Evolutionary conservation across 1,140 invertebrate genomes (phyloP).

Genomic region (Asobara japonica): DNA sequence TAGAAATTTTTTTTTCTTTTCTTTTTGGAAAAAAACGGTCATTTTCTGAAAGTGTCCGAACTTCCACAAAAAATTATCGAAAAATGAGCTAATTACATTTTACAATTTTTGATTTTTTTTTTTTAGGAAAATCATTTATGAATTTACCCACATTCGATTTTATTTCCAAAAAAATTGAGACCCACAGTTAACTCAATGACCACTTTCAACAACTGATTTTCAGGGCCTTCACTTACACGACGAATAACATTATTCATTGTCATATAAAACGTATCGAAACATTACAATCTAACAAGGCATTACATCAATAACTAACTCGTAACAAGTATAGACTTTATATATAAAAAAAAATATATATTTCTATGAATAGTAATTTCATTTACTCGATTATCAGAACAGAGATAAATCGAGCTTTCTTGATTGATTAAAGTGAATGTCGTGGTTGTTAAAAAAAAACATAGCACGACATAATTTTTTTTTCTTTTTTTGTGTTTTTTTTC

Average conservation of each 20-base stretch:
- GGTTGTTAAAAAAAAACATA: conserved; percentile 39
- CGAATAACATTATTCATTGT: conserved; percentile 40
- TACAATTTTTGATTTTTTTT: too few species aligned
- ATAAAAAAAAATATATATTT: conserved; percentile 53
- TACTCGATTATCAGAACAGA: conserved; percentile 33
- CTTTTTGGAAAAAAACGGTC: too few species aligned
- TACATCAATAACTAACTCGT: conserved; percentile 52
- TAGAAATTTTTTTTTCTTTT: too few species aligned
- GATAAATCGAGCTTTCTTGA: background rate
- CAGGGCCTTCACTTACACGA: conserved; percentile 44
- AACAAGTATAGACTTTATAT: conserved; percentile 64
- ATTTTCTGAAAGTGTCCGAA: too few species aligned
- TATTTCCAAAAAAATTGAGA: too few species aligned
- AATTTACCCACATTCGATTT: too few species aligned
- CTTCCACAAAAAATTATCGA: too few species aligned
- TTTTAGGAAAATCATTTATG: too few species aligned
- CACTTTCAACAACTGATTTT: background rate
- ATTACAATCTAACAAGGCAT: conserved; percentile 55
- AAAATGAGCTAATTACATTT: too few species aligned
- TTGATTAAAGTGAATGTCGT: conserved; percentile 2
- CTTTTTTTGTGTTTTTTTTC: too few species aligned
- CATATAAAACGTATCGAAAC: conserved; percentile 46
- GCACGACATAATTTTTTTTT: conserved; percentile 49
- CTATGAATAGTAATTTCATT: conserved; percentile 46
- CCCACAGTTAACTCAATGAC: too few species aligned